A percentile compares a stretch with the other conserved stretches of the same genome.
These are phyloP conservation scores for Ceratosolen solmsi DNA, from an alignment of 1,140 invertebrate species.

Conservation along the genomic window DNA sequence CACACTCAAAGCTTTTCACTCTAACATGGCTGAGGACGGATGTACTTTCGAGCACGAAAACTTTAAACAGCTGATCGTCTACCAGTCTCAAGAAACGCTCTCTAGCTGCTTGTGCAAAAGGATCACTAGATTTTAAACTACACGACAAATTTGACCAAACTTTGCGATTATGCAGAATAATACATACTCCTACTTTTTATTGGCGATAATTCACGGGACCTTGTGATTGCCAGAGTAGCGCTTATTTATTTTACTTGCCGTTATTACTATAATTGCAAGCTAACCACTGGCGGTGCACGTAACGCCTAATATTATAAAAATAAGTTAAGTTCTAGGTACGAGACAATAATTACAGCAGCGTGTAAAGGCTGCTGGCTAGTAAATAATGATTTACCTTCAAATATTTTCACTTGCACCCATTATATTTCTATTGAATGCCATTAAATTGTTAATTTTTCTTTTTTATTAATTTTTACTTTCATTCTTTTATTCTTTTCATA, in stretches of 20 bases:
- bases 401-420: background rate
- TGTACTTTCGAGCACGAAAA: background rate
- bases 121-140: background rate
- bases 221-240: background rate
- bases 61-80: background rate
- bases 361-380: background rate
- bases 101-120: too few relatives aligned
- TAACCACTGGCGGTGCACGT: background rate
- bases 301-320: background rate
- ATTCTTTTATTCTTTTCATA: background rate
- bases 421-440: background rate
- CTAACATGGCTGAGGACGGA: background rate
- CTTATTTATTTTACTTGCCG: background rate
- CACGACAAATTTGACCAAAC: background rate
- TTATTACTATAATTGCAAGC: conserved; percentile 12
- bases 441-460: background rate
- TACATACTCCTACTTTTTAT: background rate
- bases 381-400: background rate
- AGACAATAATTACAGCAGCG: background rate
- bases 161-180: background rate
- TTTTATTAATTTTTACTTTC: background rate
- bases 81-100: background rate
- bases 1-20: background rate
- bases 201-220: background rate
- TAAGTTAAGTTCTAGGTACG: conserved; percentile 4